Conservation (phyloP, 2,113 vertebrate genomes). For the Phalacrocorax pelagicus region DNA sequence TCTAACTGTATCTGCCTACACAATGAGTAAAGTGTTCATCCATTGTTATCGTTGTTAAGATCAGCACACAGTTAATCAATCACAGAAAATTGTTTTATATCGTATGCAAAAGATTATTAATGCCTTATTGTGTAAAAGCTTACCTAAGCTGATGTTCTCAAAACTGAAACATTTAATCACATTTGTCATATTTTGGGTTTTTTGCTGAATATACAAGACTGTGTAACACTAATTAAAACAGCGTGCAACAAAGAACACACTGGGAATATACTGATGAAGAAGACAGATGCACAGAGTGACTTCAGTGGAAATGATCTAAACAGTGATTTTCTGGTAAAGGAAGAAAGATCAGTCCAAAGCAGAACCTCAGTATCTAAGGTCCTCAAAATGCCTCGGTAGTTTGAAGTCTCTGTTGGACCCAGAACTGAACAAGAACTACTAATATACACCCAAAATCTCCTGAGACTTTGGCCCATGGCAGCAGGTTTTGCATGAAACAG, state of each 20-base stretch:
- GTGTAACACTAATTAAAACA: slow-evolving; percentile 88
- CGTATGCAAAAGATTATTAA: slow-evolving; percentile 72
- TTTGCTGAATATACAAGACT: slow-evolving; percentile 89
- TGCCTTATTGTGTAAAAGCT: slow-evolving; percentile 78
- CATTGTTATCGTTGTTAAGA: slow-evolving; percentile 67
- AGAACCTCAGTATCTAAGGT: not conserved
- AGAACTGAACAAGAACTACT: not conserved
- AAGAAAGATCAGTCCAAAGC: not conserved
- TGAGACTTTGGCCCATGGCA: not conserved
- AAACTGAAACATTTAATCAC: slow-evolving; percentile 88
- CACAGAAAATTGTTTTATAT: slow-evolving; percentile 75
- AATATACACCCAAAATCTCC: not conserved
- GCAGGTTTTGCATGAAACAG: not conserved
- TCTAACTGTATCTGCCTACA: slow-evolving; percentile 60
- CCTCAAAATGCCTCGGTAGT: not conserved
- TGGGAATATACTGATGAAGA: slow-evolving; percentile 59
- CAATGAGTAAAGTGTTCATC: slow-evolving; percentile 64
- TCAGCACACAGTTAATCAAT: slow-evolving; percentile 75
- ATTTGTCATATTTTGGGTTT: slow-evolving; percentile 81
- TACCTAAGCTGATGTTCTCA: slow-evolving; percentile 87
- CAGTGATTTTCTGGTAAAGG: slow-evolving; percentile 17
- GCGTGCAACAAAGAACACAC: slow-evolving; percentile 76
- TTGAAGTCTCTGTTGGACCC: not conserved
- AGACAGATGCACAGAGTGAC: slow-evolving; percentile 48
- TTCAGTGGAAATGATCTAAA: slow-evolving; percentile 57